phyloP scores from a whole-genome alignment of 2,888 invertebrate species.

The Phyto melanocephala region DNA sequence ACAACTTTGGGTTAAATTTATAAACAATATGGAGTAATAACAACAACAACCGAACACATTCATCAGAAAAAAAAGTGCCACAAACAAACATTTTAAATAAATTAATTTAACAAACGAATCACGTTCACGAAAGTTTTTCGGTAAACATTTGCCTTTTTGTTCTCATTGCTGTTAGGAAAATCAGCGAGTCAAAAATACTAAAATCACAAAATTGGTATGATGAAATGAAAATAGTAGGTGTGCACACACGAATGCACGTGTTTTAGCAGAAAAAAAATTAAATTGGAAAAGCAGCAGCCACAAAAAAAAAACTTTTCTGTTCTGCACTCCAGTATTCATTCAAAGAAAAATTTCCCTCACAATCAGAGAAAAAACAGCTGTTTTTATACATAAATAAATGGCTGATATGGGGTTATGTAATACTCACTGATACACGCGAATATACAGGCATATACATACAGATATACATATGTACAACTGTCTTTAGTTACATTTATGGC shows the following conservation, averaged over 20 bases:
- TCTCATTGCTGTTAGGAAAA: background rate
- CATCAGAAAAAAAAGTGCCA: background rate
- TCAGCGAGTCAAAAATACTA: conserved; percentile 40
- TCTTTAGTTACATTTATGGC: no score
- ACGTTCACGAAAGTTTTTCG: conserved; percentile 59
- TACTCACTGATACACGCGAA: background rate
- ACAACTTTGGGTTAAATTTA: background rate
- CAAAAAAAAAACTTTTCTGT: background rate
- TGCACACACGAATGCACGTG: background rate
- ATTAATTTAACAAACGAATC: conserved; percentile 68
- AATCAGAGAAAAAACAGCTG: conserved; percentile 32
- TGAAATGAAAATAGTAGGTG: no score
- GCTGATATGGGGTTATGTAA: background rate
- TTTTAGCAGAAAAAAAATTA: background rate
- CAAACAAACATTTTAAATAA: conserved; percentile 46
- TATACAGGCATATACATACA: background rate
- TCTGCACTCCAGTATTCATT: conserved; percentile 29
- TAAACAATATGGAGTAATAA: background rate
- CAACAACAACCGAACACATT: background rate
- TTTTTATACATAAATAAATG: background rate
- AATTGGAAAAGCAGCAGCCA: background rate
- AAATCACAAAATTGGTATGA: conserved; percentile 16
- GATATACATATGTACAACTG: no score
- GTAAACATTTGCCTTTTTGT: conserved; percentile 61
- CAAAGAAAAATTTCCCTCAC: conserved; percentile 24